Base-by-base conservation (phyloP, 2,888 invertebrate genomes). In the Nomada hirtipes region DNA sequence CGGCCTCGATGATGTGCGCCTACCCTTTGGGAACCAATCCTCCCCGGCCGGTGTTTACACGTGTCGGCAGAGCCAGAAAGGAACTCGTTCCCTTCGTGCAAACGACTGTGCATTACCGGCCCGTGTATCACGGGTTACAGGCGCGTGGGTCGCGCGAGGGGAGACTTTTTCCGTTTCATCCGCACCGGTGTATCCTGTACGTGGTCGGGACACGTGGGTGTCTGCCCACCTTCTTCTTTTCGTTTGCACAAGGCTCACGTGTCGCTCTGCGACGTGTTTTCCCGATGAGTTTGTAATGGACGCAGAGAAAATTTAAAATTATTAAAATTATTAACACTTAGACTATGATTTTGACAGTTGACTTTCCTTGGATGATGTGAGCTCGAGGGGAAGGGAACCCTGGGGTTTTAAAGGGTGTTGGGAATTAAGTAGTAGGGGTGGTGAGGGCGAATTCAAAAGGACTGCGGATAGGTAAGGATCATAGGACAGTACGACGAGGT, bases 91-190 rank as follows among this genome's bases (percentile, higher is more conserved):
- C 68, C 64, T 67, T 80, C 82, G 86, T 86, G 85, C 90, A 86
- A 90, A 89, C 88, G 88, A 85, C 86, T 83, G 82, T 83, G 85
- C 88, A 87, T 90, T 87, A 86, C 86, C 78, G 65, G 44, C 26
- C 55, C 65, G 83, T 71, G 79, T 83, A 82, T 77, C 84, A 75
- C 75, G 84, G 79, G 79, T 63, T 83, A 69, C 78, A 61, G 20
- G 61, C 74, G 87, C 85, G 88, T 89, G 87, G 90, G 89, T 78
- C 84, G 89, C 57, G 20, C 64, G 53, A 47, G 59, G 69, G 75
- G 78, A 67, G 64, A 82, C 80, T 84, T 88, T 89, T 86, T 81
- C 83, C 79, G 65, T 69, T 64, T 69, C 55, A 29, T 69, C 42
- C 72, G 53, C 64, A 29, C 36, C 44, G 67, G 59, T 23, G 76